Conservation (phyloP, 2,888 invertebrate genomes). For the Ochlodes sylvanus region DNA sequence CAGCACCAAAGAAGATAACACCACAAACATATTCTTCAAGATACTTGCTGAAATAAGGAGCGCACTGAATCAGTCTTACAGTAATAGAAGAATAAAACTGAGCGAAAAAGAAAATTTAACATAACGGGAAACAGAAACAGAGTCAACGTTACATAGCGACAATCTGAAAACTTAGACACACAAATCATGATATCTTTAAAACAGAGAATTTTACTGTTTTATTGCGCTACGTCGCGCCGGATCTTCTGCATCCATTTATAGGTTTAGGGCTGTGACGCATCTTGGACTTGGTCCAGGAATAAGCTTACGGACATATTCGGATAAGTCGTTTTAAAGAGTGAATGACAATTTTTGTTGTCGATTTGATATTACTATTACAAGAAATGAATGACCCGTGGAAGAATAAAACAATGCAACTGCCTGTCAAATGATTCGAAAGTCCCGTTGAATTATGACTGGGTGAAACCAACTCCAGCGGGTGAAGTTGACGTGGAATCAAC, state of each 20-base stretch:
- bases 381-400: too few relatives aligned
- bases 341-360: not conserved
- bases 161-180: constrained; percentile 41
- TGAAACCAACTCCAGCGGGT: too few relatives aligned
- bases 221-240: constrained; percentile 46
- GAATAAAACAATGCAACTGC: too few relatives aligned
- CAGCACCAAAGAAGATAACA: constrained; percentile 4
- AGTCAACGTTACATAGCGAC: constrained; percentile 10
- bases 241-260: constrained; percentile 34
- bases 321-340: constrained; percentile 49
- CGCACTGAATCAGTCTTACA: not conserved
- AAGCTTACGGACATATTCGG: constrained; percentile 47
- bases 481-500: too few relatives aligned
- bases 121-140: not conserved
- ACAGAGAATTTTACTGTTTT: constrained; percentile 44
- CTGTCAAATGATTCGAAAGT: too few relatives aligned
- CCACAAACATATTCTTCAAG: not conserved
- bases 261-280: constrained; percentile 30
- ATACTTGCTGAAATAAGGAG: constrained; percentile 4
- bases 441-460: too few relatives aligned
- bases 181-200: constrained; percentile 43
- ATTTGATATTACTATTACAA: not conserved
- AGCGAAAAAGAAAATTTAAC: not conserved
- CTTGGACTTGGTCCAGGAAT: constrained; percentile 49
- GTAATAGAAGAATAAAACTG: not conserved